Conservation (phyloP, 2,113 vertebrate species). For the Vidua chalybeata region DNA sequence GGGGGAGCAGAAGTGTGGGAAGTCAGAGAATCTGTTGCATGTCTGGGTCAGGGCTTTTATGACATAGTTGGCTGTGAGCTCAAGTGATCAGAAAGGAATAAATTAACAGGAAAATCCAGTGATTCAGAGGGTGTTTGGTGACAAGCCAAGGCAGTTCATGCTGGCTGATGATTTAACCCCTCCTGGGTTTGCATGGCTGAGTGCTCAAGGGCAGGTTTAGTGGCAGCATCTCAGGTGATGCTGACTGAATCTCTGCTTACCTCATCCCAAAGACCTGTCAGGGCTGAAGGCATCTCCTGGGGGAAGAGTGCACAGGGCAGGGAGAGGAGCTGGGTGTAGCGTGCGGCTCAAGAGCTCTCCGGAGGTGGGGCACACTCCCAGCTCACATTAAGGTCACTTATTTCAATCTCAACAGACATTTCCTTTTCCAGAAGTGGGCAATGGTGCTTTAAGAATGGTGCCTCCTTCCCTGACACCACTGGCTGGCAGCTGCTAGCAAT, state of each 20-base stretch:
- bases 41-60: neutral
- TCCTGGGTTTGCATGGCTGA: neutral
- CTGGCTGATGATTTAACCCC: neutral
- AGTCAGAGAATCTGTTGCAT: neutral
- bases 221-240: neutral
- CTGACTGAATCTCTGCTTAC: neutral
- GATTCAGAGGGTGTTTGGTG: constrained; percentile 14
- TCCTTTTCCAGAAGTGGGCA: neutral
- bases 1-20: neutral
- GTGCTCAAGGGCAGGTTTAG: neutral
- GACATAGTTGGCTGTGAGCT: neutral
- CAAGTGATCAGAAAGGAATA: constrained; percentile 22
- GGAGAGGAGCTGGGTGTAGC: neutral
- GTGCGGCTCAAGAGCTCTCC: neutral
- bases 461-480: neutral
- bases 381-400: neutral
- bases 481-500: neutral
- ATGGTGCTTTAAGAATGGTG: neutral
- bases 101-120: constrained; percentile 11
- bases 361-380: neutral
- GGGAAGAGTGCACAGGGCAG: neutral
- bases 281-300: neutral
- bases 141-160: neutral
- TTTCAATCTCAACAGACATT: neutral
- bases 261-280: neutral